phyloP scores from a whole-genome alignment of 1,140 invertebrate species.

The Pentalonia nigronervosa region DNA sequence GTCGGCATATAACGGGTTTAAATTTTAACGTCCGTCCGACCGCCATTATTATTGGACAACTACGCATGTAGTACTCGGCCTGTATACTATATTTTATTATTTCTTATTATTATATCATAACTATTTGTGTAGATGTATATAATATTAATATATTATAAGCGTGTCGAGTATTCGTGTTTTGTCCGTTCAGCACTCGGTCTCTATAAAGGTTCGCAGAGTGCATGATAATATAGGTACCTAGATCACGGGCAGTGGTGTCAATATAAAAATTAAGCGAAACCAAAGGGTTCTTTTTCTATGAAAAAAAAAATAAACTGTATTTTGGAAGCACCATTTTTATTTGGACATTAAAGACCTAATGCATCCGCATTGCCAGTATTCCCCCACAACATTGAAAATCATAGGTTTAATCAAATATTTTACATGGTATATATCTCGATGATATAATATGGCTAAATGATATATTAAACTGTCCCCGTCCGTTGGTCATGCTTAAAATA shows the following conservation, averaged over 20 bases:
- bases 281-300: too few species aligned
- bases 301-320: too few species aligned
- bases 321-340: too few species aligned
- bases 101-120: too few species aligned
- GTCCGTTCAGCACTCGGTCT: background rate
- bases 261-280: too few species aligned
- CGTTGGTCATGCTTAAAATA: background rate
- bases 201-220: background rate
- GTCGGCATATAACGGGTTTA: slow-evolving; percentile 5
- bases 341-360: too few species aligned
- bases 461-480: background rate
- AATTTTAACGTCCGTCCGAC: slow-evolving; percentile 54
- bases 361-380: too few species aligned
- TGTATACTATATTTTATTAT: too few species aligned
- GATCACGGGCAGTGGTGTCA: too few species aligned
- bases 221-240: background rate
- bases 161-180: background rate
- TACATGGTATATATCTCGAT: background rate
- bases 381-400: background rate
- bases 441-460: background rate
- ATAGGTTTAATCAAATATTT: background rate
- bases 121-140: background rate
- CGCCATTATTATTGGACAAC: slow-evolving; percentile 11
- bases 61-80: background rate
- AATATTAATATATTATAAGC: background rate